Percentiles rank a stretch among this genome's conserved stretches.
Evolutionary conservation across 2,888 invertebrate genomes (phyloP).

Genomic region (Celastrina argiolus): DNA sequence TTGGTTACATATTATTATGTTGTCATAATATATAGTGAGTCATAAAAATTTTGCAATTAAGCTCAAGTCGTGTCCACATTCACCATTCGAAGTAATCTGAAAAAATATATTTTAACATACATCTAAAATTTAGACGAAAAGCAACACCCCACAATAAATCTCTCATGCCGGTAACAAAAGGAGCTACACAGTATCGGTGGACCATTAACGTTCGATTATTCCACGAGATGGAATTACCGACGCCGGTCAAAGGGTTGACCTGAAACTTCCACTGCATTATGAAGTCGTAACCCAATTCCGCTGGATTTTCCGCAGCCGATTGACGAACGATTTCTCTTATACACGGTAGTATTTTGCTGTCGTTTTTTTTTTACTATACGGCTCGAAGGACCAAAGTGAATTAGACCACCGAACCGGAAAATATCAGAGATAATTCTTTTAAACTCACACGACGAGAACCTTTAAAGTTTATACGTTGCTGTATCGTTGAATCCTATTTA

Average conservation of each 20-base stretch:
- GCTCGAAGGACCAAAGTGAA: neutral
- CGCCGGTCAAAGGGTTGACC: conserved; percentile 16
- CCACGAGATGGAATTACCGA: conserved; percentile 14
- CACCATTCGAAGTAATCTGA: neutral
- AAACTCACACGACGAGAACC: neutral
- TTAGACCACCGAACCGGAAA: conserved; percentile 6
- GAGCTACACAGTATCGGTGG: conserved; percentile 13
- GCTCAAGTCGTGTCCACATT: no score
- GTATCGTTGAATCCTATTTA: no score
- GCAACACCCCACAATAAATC: neutral
- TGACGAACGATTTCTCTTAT: neutral
- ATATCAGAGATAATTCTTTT: neutral
- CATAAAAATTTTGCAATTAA: no score
- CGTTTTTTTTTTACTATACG: conserved; percentile 1
- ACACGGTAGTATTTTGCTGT: neutral
- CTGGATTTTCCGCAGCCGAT: neutral
- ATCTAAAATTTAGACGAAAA: neutral
- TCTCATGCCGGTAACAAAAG: neutral
- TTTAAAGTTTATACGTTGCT: neutral
- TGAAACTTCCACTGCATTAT: neutral
- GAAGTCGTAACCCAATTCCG: conserved; percentile 6
- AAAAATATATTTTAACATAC: neutral
- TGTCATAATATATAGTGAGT: no score
- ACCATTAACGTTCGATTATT: conserved; percentile 21
- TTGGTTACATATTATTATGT: no score